Base-by-base conservation (phyloP, 2,888 invertebrate species). In the Ophion obscuratus region DNA sequence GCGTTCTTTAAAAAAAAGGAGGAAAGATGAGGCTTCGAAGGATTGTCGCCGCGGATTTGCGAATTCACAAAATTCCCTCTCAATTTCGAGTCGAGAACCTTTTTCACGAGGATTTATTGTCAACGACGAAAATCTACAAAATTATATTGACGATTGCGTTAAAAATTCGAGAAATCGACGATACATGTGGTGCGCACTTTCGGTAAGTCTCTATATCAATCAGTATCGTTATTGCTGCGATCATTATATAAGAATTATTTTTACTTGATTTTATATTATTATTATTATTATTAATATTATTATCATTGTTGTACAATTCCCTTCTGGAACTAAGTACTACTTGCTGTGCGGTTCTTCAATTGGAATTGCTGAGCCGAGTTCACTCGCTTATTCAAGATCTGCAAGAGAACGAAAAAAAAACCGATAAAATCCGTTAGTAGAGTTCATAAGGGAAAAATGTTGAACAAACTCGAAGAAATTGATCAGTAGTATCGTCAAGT, bases 361-460 rank as follows among this genome's bases (percentile, higher is more conserved):
- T 89, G 88, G 36, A 89, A 89, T 67, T 89, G 88, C 74, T 87
- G 88, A 40, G 90, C 90, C 36, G 90, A 90, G 81, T 88, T 89
- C 10, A 89, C 87, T 75, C 90, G 85, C 82, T 74, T 66, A 62
- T 81, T 87, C 4, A 90, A 86, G 83, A 90, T 89, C 90, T 90
- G 80, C n/a, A 88, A 89, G 24, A 36, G 66, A n/a, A 59, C 20
- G 17, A 11, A 36, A 6, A 44, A 68, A 59, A 31, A 62, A 40
- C 7, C 40, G 40, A 40, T 9, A 40, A 24, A 24, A 40, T 40
- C 7, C 40, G 5, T 40, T 6, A 40, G 40, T 9, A 40, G n/a
- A 11, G 40, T 20, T 31, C 31, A 47, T 44, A 53, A 47, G 20
- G n/a, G 14, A 47, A 14, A 40, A n/a, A 17, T 9, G 40, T n/a